Evolutionary conservation across 2,113 vertebrate species (phyloP).

Genomic region (Notarius lentiginosus): DNA sequence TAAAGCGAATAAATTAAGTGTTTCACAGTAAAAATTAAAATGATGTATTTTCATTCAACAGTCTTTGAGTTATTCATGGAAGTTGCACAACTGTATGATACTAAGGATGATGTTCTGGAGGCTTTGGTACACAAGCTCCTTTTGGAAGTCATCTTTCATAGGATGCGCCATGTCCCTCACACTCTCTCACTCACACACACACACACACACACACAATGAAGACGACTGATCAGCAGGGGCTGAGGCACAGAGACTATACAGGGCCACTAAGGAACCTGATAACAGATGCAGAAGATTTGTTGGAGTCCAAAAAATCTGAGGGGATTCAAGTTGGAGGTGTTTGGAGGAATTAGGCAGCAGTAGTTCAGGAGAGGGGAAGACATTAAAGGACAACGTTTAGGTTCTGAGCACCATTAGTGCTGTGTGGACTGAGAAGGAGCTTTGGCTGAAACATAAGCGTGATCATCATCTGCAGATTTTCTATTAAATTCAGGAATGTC

Average conservation of each 20-base stretch:
- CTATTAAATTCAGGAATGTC: constrained; percentile 5
- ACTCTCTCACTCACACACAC: constrained; percentile 13
- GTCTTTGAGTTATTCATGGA: constrained; percentile 71
- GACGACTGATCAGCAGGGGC: constrained; percentile 22
- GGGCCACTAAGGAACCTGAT: constrained; percentile 6
- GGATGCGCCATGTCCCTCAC: neutral
- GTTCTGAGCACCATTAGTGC: constrained; percentile 51
- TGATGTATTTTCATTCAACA: constrained; percentile 69
- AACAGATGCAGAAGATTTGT: constrained; percentile 10
- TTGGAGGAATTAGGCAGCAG: constrained; percentile 53
- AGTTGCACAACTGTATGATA: constrained; percentile 67
- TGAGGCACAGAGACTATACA: constrained; percentile 36
- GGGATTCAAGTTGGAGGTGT: neutral
- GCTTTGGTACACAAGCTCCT: constrained; percentile 76
- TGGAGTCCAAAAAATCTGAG: neutral
- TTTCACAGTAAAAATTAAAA: constrained; percentile 69
- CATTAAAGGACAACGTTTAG: constrained; percentile 65
- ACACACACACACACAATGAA: constrained; percentile 21
- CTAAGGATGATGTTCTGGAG: constrained; percentile 67
- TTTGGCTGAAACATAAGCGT: constrained; percentile 2
- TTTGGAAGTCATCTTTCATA: constrained; percentile 65
- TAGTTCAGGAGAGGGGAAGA: constrained; percentile 70
- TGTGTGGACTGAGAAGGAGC: constrained; percentile 11
- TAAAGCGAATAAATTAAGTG: constrained; percentile 57
- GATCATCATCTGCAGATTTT: neutral